A percentile compares a stretch with the other conserved stretches of the same genome.
Evolutionary conservation across 2,888 invertebrate genomes (phyloP).

Genomic region (Micropterix aruncella): DNA sequence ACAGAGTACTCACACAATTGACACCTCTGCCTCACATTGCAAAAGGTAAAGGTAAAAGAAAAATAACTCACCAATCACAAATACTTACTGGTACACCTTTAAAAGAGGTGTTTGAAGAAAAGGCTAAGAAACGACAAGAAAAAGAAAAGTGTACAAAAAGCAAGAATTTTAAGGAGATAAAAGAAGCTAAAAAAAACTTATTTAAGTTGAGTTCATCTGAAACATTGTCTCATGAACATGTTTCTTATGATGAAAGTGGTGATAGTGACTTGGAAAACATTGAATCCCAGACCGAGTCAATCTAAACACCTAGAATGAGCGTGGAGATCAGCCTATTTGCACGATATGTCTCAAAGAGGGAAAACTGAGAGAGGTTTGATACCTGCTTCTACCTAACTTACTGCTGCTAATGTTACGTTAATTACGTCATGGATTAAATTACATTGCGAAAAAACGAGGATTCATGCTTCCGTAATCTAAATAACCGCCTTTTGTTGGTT

Average conservation of each 20-base stretch:
- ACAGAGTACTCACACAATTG: neutral
- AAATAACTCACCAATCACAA: neutral
- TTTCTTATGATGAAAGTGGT: neutral
- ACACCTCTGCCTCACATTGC: neutral
- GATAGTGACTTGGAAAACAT: no score
- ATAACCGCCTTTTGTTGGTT: no score
- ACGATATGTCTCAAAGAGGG: no score
- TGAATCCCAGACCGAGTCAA: no score
- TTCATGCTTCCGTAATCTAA: no score
- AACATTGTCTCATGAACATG: neutral
- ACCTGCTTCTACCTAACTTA: no score
- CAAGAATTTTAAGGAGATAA: neutral
- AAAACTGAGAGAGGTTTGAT: no score
- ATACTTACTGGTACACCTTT: neutral
- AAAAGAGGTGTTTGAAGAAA: neutral
- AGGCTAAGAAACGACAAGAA: neutral
- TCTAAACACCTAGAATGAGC: no score
- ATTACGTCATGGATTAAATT: no score
- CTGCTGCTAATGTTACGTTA: no score
- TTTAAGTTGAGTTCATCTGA: neutral
- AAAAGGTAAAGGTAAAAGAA: neutral
- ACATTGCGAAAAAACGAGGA: no score
- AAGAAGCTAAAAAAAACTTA: neutral
- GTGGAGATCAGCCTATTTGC: no score
- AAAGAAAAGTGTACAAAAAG: neutral